These are phyloP conservation scores for Catostylus mosaicus DNA, from an alignment of 30 jellyfish, hydroid and myxozoan species.

Conservation along the genomic window DNA sequence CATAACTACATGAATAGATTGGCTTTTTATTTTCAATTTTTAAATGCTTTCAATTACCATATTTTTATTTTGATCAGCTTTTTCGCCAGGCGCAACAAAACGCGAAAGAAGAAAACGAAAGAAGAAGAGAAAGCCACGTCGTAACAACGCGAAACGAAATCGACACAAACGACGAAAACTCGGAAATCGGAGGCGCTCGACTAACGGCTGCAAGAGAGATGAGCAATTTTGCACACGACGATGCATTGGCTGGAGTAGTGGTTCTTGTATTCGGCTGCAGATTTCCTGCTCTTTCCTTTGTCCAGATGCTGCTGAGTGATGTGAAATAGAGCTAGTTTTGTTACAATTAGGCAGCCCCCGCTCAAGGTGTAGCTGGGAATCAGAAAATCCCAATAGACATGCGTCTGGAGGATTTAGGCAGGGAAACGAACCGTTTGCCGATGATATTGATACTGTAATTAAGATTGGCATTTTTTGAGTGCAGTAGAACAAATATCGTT, in stretches of 20 bases:
- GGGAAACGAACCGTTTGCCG: too few relatives aligned
- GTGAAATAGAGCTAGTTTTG: neutral
- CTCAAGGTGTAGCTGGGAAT: neutral
- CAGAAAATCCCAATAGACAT: neutral
- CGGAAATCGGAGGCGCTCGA: slow-evolving; percentile 68
- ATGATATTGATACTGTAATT: too few relatives aligned
- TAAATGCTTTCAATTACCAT: too few relatives aligned
- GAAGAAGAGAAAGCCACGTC: slow-evolving; percentile 70
- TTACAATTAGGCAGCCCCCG: neutral
- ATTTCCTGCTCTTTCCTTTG: slow-evolving; percentile 62
- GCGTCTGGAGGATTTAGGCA: neutral
- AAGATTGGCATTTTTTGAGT: too few relatives aligned
- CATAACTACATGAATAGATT: too few relatives aligned
- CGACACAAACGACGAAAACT: slow-evolving; percentile 49
- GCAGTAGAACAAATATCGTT: neutral
- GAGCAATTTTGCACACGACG: slow-evolving; percentile 63
- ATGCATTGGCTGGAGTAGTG: slow-evolving; percentile 62
- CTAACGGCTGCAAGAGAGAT: slow-evolving; percentile 63
- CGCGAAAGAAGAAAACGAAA: slow-evolving; percentile 41
- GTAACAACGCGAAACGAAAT: slow-evolving; percentile 68
- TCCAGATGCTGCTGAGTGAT: slow-evolving; percentile 18
- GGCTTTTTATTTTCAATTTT: too few relatives aligned
- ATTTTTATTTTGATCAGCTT: neutral
- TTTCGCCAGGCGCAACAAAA: slow-evolving; percentile 1
- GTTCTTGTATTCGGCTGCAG: slow-evolving; percentile 54